Conservation (phyloP, 1,140 invertebrate genomes). For the Phymastichus coffea region DNA sequence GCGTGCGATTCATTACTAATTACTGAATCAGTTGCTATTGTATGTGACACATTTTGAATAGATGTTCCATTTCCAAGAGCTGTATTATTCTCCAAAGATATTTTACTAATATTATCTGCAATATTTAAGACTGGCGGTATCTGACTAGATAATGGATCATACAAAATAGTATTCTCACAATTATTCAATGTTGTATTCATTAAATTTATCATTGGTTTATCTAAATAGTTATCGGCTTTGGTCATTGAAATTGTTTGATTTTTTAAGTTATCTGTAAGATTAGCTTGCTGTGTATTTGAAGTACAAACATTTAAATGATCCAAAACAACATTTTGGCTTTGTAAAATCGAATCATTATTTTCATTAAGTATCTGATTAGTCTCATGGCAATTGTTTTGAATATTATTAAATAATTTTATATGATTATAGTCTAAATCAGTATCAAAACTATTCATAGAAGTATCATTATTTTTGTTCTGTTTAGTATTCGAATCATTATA, state of each 20-base stretch:
- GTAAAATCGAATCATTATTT: neutral
- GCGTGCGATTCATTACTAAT: conserved; percentile 56
- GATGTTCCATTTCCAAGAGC: conserved; percentile 29
- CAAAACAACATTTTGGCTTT: conserved; percentile 6
- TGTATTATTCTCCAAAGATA: conserved; percentile 32
- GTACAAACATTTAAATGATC: conserved; percentile 17
- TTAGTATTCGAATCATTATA: conserved; percentile 32
- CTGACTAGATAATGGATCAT: conserved; percentile 38
- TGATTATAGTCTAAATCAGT: too few species aligned
- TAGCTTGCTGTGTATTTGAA: conserved; percentile 8
- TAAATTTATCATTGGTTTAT: conserved; percentile 26
- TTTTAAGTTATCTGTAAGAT: conserved; percentile 16
- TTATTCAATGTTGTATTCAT: conserved; percentile 21
- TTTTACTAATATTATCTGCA: conserved; percentile 29
- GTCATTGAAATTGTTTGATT: conserved; percentile 21
- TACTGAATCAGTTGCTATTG: neutral
- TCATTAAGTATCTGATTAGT: too few species aligned
- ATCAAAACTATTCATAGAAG: too few species aligned
- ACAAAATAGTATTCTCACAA: conserved; percentile 29
- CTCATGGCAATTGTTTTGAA: too few species aligned
- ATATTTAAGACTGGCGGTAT: conserved; percentile 35
- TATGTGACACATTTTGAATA: conserved; percentile 17
- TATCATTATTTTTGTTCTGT: conserved; percentile 19
- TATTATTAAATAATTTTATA: conserved; percentile 38
- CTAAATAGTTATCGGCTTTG: conserved; percentile 13